Percentiles rank a stretch among this genome's conserved stretches.
phyloP scores from a whole-genome alignment of 2,888 invertebrate species.

The Campopleginae sp. region DNA sequence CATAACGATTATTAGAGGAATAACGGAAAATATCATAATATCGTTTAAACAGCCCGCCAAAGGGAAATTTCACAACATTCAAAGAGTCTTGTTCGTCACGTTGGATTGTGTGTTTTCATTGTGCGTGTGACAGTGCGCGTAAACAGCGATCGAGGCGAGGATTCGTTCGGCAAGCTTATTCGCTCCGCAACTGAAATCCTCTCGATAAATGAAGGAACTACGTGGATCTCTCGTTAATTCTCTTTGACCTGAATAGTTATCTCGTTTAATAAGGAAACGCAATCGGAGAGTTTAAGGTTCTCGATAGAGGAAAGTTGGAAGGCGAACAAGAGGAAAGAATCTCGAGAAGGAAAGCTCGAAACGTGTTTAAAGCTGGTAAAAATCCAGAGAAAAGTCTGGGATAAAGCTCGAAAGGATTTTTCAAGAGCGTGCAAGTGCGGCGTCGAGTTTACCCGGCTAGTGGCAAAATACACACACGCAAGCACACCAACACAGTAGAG shows the following conservation, averaged over 20 bases:
- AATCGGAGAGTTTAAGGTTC: background rate
- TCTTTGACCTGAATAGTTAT: background rate
- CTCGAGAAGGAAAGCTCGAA: background rate
- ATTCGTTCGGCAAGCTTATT: conserved; percentile 3
- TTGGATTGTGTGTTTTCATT: conserved; percentile 3
- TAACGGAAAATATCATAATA: background rate
- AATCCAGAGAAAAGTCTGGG: conserved; percentile 5
- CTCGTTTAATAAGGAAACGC: background rate
- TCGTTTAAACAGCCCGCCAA: background rate
- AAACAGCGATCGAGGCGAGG: conserved; percentile 18
- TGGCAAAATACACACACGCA: conserved; percentile 49
- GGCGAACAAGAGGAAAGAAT: background rate
- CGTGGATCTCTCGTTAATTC: background rate
- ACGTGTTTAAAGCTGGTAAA: conserved; percentile 1
- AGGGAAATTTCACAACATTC: background rate
- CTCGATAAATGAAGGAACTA: background rate
- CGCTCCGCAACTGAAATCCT: background rate
- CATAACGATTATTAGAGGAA: background rate
- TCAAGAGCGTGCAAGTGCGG: conserved; percentile 49
- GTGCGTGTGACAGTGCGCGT: conserved; percentile 33
- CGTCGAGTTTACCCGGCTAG: conserved; percentile 57
- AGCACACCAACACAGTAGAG: conserved; percentile 17
- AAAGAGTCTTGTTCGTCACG: background rate
- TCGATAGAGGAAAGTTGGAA: background rate
- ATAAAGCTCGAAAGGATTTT: conserved; percentile 33